Evolutionary conservation across 1,140 invertebrate genomes (phyloP).

Genomic region (Zaprionus africanus): DNA sequence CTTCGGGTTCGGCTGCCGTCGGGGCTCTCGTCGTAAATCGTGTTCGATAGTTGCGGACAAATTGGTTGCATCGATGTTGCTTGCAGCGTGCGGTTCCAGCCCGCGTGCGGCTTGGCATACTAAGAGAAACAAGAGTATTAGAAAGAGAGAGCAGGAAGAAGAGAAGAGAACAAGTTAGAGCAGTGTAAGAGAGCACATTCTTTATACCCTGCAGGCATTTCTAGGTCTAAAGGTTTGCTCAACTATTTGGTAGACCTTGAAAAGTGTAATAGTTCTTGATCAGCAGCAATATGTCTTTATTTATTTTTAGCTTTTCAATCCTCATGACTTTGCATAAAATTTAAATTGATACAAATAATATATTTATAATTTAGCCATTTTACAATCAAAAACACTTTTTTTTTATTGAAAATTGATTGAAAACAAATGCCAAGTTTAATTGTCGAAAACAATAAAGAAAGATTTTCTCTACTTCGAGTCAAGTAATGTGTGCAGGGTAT

Average conservation of each 20-base stretch:
- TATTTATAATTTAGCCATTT: not conserved
- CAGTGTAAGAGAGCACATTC: not conserved
- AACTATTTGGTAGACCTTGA: not conserved
- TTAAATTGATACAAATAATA: not conserved
- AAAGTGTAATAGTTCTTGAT: not conserved
- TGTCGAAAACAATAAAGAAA: not conserved
- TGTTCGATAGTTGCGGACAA: constrained; percentile 85
- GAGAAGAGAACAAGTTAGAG: not conserved
- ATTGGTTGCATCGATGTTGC: constrained; percentile 85
- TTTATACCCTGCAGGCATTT: not conserved
- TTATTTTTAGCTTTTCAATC: not conserved
- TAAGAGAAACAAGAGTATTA: constrained; percentile 29
- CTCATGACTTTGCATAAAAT: no score
- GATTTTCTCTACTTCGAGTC: no score
- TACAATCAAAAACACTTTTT: no score
- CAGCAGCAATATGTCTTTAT: not conserved
- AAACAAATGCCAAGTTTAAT: not conserved
- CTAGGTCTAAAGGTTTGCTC: not conserved
- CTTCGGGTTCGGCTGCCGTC: constrained; percentile 52
- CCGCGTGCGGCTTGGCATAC: constrained; percentile 85
- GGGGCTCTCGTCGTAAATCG: constrained; percentile 75
- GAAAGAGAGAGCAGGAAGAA: not conserved
- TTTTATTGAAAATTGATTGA: not conserved
- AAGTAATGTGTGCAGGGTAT: no score
- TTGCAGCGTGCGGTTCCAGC: constrained; percentile 85